phyloP scores from a whole-genome alignment of 2,797 vertebrate genomes.

The Tachyglossus aculeatus region DNA sequence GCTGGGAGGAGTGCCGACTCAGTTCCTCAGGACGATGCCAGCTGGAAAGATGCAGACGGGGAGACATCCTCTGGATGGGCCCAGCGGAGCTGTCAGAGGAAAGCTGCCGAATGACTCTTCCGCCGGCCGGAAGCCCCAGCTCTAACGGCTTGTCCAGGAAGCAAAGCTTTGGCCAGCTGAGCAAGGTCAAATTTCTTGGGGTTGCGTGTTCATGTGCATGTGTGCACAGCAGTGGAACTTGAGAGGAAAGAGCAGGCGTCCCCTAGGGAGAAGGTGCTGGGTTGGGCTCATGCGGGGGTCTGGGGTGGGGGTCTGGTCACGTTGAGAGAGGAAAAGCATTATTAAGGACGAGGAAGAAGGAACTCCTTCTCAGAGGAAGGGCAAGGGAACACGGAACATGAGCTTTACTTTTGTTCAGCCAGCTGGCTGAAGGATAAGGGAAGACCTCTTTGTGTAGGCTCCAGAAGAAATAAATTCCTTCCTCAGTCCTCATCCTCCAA shows the following conservation, averaged over 20 bases:
- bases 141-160: slow-evolving; percentile 54
- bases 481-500: not conserved
- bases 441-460: slow-evolving; percentile 7
- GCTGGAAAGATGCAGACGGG: slow-evolving; percentile 34
- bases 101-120: slow-evolving; percentile 43
- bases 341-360: not conserved
- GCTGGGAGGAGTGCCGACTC: not conserved
- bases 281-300: slow-evolving; percentile 40
- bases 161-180: slow-evolving; percentile 38
- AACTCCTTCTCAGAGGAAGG: slow-evolving; percentile 45
- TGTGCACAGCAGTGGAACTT: slow-evolving; percentile 11
- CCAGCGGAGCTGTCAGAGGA: slow-evolving; percentile 33
- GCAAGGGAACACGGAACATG: slow-evolving; percentile 1
- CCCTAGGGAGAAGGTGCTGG: slow-evolving; percentile 11
- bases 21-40: slow-evolving; percentile 17
- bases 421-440: not conserved
- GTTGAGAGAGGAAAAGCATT: slow-evolving; percentile 40
- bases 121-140: slow-evolving; percentile 54
- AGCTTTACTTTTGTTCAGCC: slow-evolving; percentile 1
- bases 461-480: not conserved
- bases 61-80: slow-evolving; percentile 14
- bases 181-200: slow-evolving; percentile 42
- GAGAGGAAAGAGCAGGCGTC: slow-evolving; percentile 51
- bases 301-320: slow-evolving; percentile 34
- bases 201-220: no score